Conservation (phyloP, 1,140 invertebrate species). For the Limonius californicus region DNA sequence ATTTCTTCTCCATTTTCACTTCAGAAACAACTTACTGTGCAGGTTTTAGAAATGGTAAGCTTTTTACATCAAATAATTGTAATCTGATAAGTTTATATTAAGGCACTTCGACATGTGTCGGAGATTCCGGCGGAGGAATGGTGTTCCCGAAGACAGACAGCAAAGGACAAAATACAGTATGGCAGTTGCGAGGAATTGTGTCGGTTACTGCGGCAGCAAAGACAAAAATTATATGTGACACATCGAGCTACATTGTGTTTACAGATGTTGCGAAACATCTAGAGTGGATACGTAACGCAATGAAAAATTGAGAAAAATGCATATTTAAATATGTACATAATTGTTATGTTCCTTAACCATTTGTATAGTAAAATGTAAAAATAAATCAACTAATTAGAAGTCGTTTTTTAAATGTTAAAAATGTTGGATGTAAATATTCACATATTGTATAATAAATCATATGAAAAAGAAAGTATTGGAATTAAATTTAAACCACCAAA, state of each 20-base stretch:
- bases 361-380: too few species aligned
- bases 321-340: too few species aligned
- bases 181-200: conserved; percentile 54
- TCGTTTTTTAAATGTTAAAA: too few species aligned
- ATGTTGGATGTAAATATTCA: too few species aligned
- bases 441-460: too few species aligned
- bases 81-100: too few species aligned
- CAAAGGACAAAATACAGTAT: conserved; percentile 47
- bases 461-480: too few species aligned
- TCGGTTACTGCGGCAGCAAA: conserved; percentile 50
- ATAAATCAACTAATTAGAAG: too few species aligned
- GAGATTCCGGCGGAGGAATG: conserved; percentile 58
- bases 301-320: too few species aligned
- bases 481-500: too few species aligned
- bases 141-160: conserved; percentile 45
- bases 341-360: too few species aligned
- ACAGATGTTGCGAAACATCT: conserved; percentile 51
- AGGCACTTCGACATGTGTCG: conserved; percentile 55
- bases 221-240: conserved; percentile 49
- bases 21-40: conserved; percentile 50
- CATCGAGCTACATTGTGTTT: conserved; percentile 52
- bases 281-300: conserved; percentile 20
- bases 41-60: conserved; percentile 47
- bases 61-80: too few species aligned
- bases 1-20: conserved; percentile 49